Evolutionary conservation across 1,140 invertebrate genomes (phyloP).

Genomic region (Scaptomyza montana): DNA sequence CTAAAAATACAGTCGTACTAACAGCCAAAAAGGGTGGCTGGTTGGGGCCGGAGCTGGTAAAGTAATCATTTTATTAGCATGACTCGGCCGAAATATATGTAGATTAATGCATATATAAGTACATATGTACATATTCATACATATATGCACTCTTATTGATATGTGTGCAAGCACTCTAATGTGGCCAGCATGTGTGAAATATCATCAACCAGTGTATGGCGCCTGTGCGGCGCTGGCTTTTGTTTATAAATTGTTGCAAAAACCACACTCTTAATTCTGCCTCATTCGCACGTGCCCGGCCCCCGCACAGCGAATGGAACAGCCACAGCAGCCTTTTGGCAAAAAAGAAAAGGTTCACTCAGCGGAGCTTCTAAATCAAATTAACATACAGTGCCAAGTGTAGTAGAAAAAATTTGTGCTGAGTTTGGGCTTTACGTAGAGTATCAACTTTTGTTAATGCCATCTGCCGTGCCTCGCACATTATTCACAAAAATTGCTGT

Average conservation of each 20-base stretch:
- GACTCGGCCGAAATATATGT: slow-evolving; percentile 45
- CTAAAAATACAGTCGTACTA: slow-evolving; percentile 17
- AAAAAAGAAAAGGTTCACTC: slow-evolving; percentile 67
- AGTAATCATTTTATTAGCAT: slow-evolving; percentile 77
- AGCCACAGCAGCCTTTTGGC: slow-evolving; percentile 40
- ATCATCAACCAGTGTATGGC: slow-evolving; percentile 74
- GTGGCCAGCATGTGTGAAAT: slow-evolving; percentile 73
- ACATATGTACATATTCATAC: neutral
- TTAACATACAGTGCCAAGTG: slow-evolving; percentile 46
- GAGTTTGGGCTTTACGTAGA: slow-evolving; percentile 3
- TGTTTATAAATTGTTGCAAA: slow-evolving; percentile 64
- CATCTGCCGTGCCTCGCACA: slow-evolving; percentile 31
- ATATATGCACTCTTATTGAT: slow-evolving; percentile 16
- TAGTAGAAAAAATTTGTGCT: neutral
- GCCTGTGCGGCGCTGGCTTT: slow-evolving; percentile 67
- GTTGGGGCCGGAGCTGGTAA: slow-evolving; percentile 48
- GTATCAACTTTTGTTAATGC: slow-evolving; percentile 9
- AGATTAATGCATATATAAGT: slow-evolving; percentile 22
- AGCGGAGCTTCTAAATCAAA: slow-evolving; percentile 74
- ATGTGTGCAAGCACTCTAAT: slow-evolving; percentile 33
- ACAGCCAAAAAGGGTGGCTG: slow-evolving; percentile 1
- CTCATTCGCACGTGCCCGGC: neutral
- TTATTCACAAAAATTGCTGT: slow-evolving; percentile 67
- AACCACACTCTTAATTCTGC: neutral
- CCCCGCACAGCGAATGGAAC: slow-evolving; percentile 42